A percentile compares a stretch with the other conserved stretches of the same genome.
phyloP scores from a whole-genome alignment of 2,797 vertebrate genomes.

The Poeciliopsis gracilis region DNA sequence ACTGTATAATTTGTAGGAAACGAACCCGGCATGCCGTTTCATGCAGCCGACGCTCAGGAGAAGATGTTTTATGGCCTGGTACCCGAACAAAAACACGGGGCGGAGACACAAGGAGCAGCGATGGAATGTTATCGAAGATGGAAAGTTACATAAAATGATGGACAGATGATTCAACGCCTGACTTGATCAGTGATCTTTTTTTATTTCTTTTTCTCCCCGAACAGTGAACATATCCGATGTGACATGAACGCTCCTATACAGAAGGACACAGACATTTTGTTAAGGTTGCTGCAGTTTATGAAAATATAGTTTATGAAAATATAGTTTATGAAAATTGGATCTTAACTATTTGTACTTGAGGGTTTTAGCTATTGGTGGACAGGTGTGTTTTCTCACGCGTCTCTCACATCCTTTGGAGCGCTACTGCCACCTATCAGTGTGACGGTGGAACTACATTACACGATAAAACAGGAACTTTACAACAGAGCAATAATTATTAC shows the following conservation, averaged over 20 bases:
- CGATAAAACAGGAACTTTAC: not conserved
- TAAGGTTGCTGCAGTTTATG: not conserved
- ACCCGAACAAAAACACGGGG: not conserved
- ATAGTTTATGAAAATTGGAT: no score
- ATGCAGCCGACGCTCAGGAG: constrained; percentile 15
- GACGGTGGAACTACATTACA: not conserved
- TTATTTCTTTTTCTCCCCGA: not conserved
- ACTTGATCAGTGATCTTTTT: not conserved
- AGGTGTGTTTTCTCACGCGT: not conserved
- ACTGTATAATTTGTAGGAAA: constrained; percentile 32
- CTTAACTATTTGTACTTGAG: no score
- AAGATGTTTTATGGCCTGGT: constrained; percentile 1
- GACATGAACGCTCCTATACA: not conserved
- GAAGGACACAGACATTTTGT: not conserved
- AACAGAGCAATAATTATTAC: not conserved
- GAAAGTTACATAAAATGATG: not conserved
- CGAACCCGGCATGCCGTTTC: constrained; percentile 28
- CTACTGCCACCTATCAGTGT: not conserved
- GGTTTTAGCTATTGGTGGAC: no score
- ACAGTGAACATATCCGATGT: not conserved
- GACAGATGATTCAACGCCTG: not conserved
- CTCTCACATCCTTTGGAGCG: not conserved
- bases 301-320: no score
- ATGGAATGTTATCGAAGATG: not conserved
- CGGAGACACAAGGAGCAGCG: not conserved